A percentile compares a stretch with the other conserved stretches of the same genome.
phyloP scores from a whole-genome alignment of 1,140 invertebrate species.

The Stegodyphus dumicola region DNA sequence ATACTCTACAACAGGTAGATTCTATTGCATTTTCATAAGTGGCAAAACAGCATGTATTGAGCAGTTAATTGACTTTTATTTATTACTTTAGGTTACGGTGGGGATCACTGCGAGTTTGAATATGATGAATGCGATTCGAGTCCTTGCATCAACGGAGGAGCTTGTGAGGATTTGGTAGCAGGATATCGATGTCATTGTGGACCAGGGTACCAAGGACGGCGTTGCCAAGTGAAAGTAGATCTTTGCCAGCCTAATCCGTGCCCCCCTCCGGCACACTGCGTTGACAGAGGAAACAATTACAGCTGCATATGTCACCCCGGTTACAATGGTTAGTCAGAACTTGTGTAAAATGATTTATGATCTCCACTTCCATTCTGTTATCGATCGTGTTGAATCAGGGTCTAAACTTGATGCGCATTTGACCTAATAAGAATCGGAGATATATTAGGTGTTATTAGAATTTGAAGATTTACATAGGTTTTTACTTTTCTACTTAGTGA shows the following conservation, averaged over 20 bases:
- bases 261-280: conserved; percentile 74
- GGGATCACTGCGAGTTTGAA: conserved; percentile 63
- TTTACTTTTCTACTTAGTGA: too few species aligned
- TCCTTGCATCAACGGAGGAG: conserved; percentile 69
- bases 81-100: conserved; percentile 57
- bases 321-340: conserved; percentile 71
- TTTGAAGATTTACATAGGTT: too few species aligned
- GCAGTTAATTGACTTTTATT: too few species aligned
- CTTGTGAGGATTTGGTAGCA: conserved; percentile 64
- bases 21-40: too few species aligned
- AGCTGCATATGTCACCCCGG: conserved; percentile 78
- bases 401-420: too few species aligned
- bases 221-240: conserved; percentile 71
- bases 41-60: too few species aligned
- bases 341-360: not conserved
- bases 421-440: too few species aligned
- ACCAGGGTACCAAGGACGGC: conserved; percentile 67
- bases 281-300: conserved; percentile 78
- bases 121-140: conserved; percentile 73
- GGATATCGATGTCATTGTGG: conserved; percentile 71
- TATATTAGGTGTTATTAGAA: too few species aligned
- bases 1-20: too few species aligned
- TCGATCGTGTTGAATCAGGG: not conserved
- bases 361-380: not conserved
- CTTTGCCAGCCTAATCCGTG: conserved; percentile 79